phyloP scores from a whole-genome alignment of 2,797 vertebrate species.

The Leptatherina wallacei region DNA sequence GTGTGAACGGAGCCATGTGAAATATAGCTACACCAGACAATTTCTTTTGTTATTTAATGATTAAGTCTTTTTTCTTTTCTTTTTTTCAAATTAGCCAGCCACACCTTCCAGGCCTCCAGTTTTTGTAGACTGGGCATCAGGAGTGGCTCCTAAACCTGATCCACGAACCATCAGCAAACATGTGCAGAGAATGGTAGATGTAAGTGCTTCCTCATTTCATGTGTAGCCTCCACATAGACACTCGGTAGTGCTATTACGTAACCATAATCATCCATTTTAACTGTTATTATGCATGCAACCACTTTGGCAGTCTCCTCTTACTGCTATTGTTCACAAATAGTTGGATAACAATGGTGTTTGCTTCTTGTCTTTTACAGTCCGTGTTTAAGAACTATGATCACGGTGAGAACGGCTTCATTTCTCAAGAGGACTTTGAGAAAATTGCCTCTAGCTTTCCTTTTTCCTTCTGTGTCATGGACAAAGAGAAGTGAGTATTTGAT shows the following conservation, averaged over 20 bases:
- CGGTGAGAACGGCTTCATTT: conserved; percentile 95
- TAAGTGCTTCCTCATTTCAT: conserved; percentile 77
- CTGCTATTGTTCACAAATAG: conserved; percentile 43
- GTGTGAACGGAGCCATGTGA: no score
- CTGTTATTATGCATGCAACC: conserved; percentile 35
- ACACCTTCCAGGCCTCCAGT: conserved; percentile 93
- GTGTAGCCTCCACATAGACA: conserved; percentile 21
- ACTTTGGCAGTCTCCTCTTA: conserved; percentile 35
- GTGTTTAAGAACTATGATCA: conserved; percentile 98
- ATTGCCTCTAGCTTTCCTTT: conserved; percentile 94
- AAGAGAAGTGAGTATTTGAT: conserved; percentile 90
- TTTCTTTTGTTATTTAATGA: not conserved
- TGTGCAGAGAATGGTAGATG: conserved; percentile 94
- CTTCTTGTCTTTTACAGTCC: conserved; percentile 82
- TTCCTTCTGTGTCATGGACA: conserved; percentile 96
- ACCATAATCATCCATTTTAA: conserved; percentile 36
- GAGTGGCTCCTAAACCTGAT: conserved; percentile 93
- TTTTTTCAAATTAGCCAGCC: conserved; percentile 83
- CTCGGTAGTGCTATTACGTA: conserved; percentile 37
- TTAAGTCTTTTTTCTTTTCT: no score
- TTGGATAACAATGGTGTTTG: conserved; percentile 35
- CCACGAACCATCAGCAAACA: conserved; percentile 96
- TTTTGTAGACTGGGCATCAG: conserved; percentile 94
- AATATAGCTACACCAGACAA: no score
- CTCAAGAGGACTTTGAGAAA: conserved; percentile 96